Evolutionary conservation across 1,140 invertebrate species (phyloP).

Genomic region (Drosophila biarmipes): DNA sequence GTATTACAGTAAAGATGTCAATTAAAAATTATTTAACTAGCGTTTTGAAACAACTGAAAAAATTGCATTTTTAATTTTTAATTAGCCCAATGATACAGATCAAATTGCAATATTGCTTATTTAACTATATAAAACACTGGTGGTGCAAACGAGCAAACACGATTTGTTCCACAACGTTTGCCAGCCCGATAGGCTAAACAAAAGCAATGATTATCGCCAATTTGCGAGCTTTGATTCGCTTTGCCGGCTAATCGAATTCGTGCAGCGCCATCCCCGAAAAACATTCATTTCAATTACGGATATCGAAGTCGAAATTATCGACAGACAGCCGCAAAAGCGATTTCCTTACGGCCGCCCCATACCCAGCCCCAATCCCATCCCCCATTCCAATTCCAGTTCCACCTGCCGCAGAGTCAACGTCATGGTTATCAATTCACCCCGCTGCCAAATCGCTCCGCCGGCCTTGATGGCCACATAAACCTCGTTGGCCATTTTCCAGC

Average conservation of each 20-base stretch:
- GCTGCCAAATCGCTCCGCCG: background rate
- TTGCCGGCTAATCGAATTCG: slow-evolving; percentile 21
- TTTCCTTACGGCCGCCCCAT: slow-evolving; percentile 20
- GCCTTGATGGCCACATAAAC: slow-evolving; percentile 41
- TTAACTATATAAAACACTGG: background rate
- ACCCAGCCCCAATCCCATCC: background rate
- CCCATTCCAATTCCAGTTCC: background rate
- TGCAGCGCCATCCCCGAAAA: slow-evolving; percentile 9
- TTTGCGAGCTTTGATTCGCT: slow-evolving; percentile 23
- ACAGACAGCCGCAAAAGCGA: slow-evolving; percentile 38
- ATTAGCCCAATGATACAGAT: too few relatives aligned
- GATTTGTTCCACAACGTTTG: background rate
- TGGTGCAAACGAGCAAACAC: background rate
- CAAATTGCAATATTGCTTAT: background rate
- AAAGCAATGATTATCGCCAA: slow-evolving; percentile 29
- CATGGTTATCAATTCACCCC: slow-evolving; percentile 30
- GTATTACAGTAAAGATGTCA: too few relatives aligned
- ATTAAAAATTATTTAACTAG: too few relatives aligned
- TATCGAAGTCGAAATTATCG: slow-evolving; percentile 49
- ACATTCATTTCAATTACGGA: slow-evolving; percentile 47
- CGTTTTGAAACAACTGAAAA: too few relatives aligned
- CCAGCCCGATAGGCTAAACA: slow-evolving; percentile 1
- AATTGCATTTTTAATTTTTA: too few relatives aligned
- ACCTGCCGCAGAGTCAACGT: slow-evolving; percentile 42
- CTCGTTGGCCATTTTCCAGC: slow-evolving; percentile 36